Conservation (phyloP, 2,113 vertebrate genomes). For the Echinops telfairi region DNA sequence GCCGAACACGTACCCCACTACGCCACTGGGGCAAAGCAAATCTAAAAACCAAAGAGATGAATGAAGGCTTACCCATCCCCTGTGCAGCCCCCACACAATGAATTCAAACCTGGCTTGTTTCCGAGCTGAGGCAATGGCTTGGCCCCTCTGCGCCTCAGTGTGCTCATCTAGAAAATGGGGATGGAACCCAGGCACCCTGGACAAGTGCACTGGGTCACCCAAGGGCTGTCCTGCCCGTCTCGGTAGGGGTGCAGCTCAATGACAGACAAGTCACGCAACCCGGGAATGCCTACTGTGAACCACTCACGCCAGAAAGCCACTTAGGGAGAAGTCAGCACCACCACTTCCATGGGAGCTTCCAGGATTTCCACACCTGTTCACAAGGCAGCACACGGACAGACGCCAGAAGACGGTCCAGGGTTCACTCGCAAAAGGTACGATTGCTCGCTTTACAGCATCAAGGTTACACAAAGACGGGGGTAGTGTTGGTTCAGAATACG, state of each 20-base stretch:
- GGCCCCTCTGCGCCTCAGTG: not conserved
- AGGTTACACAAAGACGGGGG: conserved; percentile 61
- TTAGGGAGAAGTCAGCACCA: not conserved
- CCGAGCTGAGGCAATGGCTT: not conserved
- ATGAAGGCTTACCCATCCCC: not conserved
- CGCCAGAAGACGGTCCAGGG: conserved; percentile 42
- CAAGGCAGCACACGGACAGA: conserved; percentile 6
- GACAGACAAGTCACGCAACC: not conserved
- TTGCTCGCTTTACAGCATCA: not conserved
- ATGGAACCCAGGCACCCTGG: not conserved
- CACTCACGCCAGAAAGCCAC: not conserved
- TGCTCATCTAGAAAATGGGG: conserved; percentile 13
- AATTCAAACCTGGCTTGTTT: not conserved
- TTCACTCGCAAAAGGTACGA: conserved; percentile 60
- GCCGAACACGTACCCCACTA: too few species aligned
- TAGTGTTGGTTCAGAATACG: conserved; percentile 32
- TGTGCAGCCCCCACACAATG: not conserved
- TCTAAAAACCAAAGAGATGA: not conserved
- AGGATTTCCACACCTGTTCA: conserved; percentile 27
- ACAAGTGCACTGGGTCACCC: not conserved
- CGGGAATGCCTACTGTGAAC: not conserved
- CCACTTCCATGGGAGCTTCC: not conserved
- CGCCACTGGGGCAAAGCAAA: not conserved
- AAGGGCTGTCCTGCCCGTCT: not conserved
- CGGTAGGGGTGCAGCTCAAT: not conserved